Evolutionary conservation across 2,113 vertebrate species (phyloP).

Genomic region (Rhizomys pruinosus): DNA sequence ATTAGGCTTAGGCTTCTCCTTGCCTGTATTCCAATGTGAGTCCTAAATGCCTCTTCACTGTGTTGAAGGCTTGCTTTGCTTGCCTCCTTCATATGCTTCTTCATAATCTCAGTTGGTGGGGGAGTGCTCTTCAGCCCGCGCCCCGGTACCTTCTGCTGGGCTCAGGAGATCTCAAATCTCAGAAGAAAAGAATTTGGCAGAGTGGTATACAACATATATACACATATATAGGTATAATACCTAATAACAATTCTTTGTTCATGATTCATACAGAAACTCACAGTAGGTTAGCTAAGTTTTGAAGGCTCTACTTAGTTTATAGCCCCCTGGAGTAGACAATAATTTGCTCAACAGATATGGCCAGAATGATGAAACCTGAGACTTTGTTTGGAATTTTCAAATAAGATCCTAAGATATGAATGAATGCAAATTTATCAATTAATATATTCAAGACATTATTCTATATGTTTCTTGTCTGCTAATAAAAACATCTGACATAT

Average conservation of each 20-base stretch:
- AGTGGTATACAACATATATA: neutral
- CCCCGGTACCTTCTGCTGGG: too few species aligned
- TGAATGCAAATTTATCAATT: slow-evolving; percentile 19
- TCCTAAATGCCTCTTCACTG: too few species aligned
- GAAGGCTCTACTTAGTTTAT: neutral
- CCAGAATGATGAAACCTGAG: neutral
- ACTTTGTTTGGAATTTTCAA: neutral
- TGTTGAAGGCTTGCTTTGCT: too few species aligned
- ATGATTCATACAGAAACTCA: neutral
- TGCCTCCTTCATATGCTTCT: too few species aligned
- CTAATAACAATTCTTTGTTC: neutral
- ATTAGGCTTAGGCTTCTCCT: too few species aligned
- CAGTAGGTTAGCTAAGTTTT: neutral
- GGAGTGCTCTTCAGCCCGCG: too few species aligned
- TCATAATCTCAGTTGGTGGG: too few species aligned
- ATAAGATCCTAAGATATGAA: neutral
- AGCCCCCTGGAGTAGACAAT: neutral
- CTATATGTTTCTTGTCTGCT: slow-evolving; percentile 18
- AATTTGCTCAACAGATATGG: too few species aligned
- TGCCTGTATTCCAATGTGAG: too few species aligned
- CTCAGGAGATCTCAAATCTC: too few species aligned
- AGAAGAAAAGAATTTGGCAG: too few species aligned
- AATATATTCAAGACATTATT: slow-evolving; percentile 17
- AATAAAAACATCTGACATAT: slow-evolving; percentile 59
- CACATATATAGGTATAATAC: neutral